Conservation (phyloP, 1,140 invertebrate genomes). For the Pogonomyrmex barbatus region DNA sequence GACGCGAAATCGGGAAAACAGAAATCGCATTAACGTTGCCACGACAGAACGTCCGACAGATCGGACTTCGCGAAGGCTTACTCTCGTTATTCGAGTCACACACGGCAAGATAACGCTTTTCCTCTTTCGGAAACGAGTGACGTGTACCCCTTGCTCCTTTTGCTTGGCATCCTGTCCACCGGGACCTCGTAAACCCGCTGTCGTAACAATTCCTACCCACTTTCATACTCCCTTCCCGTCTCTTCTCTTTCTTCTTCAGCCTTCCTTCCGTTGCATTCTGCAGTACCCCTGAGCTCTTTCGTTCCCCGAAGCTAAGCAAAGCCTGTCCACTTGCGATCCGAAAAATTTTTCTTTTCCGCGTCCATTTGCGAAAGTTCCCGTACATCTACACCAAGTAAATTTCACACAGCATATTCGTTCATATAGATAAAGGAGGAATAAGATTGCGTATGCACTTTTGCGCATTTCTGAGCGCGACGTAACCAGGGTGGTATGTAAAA, state of each 20-base stretch:
- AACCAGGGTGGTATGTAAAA: constrained; percentile 29
- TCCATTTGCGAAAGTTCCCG: constrained; percentile 16
- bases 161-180: constrained; percentile 74
- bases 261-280: constrained; percentile 52
- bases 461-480: not conserved
- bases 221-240: constrained; percentile 66
- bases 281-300: not conserved
- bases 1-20: constrained; percentile 62
- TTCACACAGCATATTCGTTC: constrained; percentile 43
- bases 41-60: constrained; percentile 69
- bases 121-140: constrained; percentile 69
- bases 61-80: constrained; percentile 67
- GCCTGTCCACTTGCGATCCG: constrained; percentile 45
- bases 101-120: constrained; percentile 76
- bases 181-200: constrained; percentile 79
- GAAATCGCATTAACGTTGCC: constrained; percentile 74
- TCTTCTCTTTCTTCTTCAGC: not conserved
- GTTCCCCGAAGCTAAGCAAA: constrained; percentile 15
- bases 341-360: constrained; percentile 51
- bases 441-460: constrained; percentile 26
- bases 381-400: constrained; percentile 30
- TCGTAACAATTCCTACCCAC: constrained; percentile 76
- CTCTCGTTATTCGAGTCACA: constrained; percentile 81
- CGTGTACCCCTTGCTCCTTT: constrained; percentile 68
- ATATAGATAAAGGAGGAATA: constrained; percentile 10